Evolutionary conservation across 2,888 invertebrate species (phyloP).

Genomic region (Mythimna ferrago): DNA sequence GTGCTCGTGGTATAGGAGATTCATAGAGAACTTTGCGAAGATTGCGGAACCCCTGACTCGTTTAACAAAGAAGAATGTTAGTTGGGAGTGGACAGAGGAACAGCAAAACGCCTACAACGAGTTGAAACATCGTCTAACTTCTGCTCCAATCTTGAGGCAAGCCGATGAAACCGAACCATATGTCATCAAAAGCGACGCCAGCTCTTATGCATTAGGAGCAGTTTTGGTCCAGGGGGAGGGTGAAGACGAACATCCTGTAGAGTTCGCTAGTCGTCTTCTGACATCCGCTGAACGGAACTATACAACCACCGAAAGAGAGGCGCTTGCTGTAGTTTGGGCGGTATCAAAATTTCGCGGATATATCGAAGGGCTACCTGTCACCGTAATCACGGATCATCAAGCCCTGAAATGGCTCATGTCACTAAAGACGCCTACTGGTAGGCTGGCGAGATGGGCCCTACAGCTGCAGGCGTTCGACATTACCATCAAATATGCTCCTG

Average conservation of each 20-base stretch:
- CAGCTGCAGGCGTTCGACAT: conserved; percentile 33
- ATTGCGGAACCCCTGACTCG: background rate
- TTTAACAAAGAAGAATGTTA: conserved; percentile 14
- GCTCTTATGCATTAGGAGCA: conserved; percentile 40
- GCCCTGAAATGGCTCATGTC: conserved; percentile 10
- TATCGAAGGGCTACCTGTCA: conserved; percentile 52
- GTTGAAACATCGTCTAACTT: conserved; percentile 2
- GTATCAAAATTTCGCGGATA: conserved; percentile 55
- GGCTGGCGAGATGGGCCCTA: conserved; percentile 7
- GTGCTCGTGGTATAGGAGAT: background rate
- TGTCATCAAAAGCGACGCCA: conserved; percentile 34
- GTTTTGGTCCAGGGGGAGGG: too few species aligned
- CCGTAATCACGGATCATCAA: conserved; percentile 16
- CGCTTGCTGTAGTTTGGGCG: conserved; percentile 54
- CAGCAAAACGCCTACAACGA: conserved; percentile 14
- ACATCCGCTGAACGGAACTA: conserved; percentile 71
- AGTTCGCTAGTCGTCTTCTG: conserved; percentile 58
- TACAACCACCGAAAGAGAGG: conserved; percentile 62
- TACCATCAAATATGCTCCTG: conserved; percentile 22
- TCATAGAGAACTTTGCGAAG: conserved; percentile 5
- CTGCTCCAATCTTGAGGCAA: conserved; percentile 25
- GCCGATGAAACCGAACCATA: conserved; percentile 28
- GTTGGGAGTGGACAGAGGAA: conserved; percentile 11
- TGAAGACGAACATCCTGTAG: conserved; percentile 18
- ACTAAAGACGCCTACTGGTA: conserved; percentile 7